These are phyloP conservation scores for Tortricodes alternella DNA, from an alignment of 2,888 invertebrate genomes.

Conservation along the genomic window DNA sequence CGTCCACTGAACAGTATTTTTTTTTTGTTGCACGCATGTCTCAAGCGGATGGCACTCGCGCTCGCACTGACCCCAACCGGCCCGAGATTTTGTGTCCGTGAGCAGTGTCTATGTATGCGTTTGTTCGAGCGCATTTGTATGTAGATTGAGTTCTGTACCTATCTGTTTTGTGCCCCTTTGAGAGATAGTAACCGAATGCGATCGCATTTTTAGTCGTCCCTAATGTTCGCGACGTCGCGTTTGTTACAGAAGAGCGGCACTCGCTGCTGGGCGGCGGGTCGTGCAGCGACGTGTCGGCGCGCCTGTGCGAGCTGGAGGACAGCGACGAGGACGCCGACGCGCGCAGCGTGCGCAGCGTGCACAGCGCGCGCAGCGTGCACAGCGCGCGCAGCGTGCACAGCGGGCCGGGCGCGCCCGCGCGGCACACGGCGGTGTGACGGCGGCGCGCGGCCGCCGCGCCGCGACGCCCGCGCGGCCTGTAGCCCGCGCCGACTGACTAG, in stretches of 20 bases:
- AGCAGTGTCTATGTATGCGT: too few species aligned
- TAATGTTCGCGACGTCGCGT: not conserved
- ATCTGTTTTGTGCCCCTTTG: too few species aligned
- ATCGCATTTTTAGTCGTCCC: too few species aligned
- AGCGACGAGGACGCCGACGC: constrained; percentile 85
- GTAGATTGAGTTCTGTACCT: too few species aligned
- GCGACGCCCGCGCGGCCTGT: constrained; percentile 36
- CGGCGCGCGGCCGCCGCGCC: constrained; percentile 50
- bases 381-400: constrained; percentile 40
- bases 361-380: constrained; percentile 49
- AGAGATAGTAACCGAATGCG: too few species aligned
- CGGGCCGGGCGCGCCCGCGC: constrained; percentile 35
- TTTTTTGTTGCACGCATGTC: too few species aligned
- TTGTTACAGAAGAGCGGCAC: constrained; percentile 85
- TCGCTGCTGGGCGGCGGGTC: constrained; percentile 89
- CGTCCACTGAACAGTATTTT: too few species aligned
- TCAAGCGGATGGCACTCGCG: too few species aligned
- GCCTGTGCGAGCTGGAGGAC: constrained; percentile 96
- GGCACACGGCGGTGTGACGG: constrained; percentile 69
- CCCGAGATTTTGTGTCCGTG: too few species aligned
- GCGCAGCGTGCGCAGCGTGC: constrained; percentile 28
- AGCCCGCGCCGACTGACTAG: constrained; percentile 27
- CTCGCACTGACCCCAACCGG: too few species aligned
- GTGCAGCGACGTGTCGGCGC: constrained; percentile 93
- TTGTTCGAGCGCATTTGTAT: too few species aligned